These are phyloP conservation scores for Nomada ruficornis DNA, from an alignment of 2,888 invertebrate species.

Conservation along the genomic window DNA sequence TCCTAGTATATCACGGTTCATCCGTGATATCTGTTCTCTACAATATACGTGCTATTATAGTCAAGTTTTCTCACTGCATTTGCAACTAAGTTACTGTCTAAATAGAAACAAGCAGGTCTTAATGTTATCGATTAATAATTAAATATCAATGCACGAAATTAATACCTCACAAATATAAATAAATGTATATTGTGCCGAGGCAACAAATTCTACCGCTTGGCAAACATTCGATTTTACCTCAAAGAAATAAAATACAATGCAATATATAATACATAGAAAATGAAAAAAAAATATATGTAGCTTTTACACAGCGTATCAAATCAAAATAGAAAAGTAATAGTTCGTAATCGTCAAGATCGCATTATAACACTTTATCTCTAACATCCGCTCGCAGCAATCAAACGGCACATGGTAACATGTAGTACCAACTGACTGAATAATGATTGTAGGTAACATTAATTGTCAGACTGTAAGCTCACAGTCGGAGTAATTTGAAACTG, in stretches of 20 bases:
- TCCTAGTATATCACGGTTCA: slow-evolving; percentile 67
- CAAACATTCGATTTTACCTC: slow-evolving; percentile 35
- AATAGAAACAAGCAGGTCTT: slow-evolving; percentile 16
- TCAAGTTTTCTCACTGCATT: background rate
- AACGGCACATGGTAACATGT: slow-evolving; percentile 41
- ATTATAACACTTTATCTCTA: slow-evolving; percentile 59
- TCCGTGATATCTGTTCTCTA: slow-evolving; percentile 59
- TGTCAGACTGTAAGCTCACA: slow-evolving; percentile 47
- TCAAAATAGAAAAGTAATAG: slow-evolving; percentile 42
- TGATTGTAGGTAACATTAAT: slow-evolving; percentile 61
- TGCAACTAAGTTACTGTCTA: background rate
- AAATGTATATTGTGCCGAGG: slow-evolving; percentile 25
- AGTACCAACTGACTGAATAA: slow-evolving; percentile 50
- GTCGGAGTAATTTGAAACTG: slow-evolving; percentile 52
- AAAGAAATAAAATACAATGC: slow-evolving; percentile 43
- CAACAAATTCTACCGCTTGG: slow-evolving; percentile 26
- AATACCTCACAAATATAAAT: slow-evolving; percentile 15
- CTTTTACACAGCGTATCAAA: slow-evolving; percentile 27
- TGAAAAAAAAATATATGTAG: slow-evolving; percentile 1
- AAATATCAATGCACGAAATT: slow-evolving; percentile 30
- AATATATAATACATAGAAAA: slow-evolving; percentile 37
- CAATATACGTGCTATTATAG: slow-evolving; percentile 1
- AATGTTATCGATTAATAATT: slow-evolving; percentile 21
- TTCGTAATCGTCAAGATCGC: slow-evolving; percentile 30
- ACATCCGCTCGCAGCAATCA: slow-evolving; percentile 42